Percentiles rank a stretch among this genome's conserved stretches.
phyloP scores from a whole-genome alignment of 2,113 vertebrate genomes.

The Stomatorhinus ivindoensis region DNA sequence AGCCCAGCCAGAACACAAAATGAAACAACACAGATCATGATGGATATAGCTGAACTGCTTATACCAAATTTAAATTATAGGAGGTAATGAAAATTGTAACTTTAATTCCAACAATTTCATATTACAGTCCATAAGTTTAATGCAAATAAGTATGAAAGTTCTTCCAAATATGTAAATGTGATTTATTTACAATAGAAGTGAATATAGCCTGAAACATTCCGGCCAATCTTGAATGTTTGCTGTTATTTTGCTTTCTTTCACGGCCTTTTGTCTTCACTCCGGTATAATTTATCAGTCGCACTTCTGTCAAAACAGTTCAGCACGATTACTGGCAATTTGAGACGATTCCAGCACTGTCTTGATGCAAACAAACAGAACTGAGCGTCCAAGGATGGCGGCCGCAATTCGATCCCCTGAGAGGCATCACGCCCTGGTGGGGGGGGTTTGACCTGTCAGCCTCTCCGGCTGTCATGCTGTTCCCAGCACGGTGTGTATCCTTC shows the following conservation, averaged over 20 bases:
- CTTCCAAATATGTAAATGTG: neutral
- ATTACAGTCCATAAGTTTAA: neutral
- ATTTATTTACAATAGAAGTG: neutral
- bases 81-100: neutral
- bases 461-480: slow-evolving; percentile 31
- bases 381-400: neutral
- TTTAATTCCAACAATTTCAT: neutral
- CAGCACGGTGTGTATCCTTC: slow-evolving; percentile 52
- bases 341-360: neutral
- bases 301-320: neutral
- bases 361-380: neutral
- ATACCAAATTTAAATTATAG: neutral
- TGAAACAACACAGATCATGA: neutral
- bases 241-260: neutral
- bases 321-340: neutral
- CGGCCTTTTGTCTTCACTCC: neutral
- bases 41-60: neutral
- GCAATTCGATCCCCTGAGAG: neutral
- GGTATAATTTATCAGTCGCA: neutral
- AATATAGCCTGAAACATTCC: neutral
- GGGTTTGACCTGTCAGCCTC: neutral
- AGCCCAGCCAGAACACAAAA: neutral
- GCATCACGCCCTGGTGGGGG: neutral
- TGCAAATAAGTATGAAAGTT: neutral
- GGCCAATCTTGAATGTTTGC: neutral